Percentiles rank a stretch among this genome's conserved stretches.
Evolutionary conservation across 2,113 vertebrate species (phyloP).

Genomic region (Nesoenas mayeri): DNA sequence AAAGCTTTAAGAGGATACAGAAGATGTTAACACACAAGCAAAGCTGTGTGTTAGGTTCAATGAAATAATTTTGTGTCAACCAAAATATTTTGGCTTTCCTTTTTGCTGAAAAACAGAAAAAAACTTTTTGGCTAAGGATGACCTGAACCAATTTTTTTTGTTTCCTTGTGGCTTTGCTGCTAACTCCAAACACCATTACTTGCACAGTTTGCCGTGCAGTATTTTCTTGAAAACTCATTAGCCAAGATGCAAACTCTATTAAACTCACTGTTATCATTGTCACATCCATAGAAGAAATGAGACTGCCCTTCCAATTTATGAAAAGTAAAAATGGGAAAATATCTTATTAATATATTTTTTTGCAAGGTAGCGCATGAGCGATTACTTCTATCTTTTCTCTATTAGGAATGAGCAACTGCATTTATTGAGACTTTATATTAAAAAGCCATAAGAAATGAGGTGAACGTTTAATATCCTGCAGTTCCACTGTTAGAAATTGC

Average conservation of each 20-base stretch:
- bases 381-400: not conserved
- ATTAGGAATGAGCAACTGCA: not conserved
- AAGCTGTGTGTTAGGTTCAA: not conserved
- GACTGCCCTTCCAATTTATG: not conserved
- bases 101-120: slow-evolving; percentile 48
- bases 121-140: not conserved
- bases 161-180: slow-evolving; percentile 43
- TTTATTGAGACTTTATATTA: not conserved
- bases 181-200: slow-evolving; percentile 15
- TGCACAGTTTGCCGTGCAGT: not conserved
- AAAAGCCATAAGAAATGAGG: not conserved
- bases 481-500: not conserved
- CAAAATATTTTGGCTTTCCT: not conserved
- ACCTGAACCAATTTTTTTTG: slow-evolving; percentile 6
- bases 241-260: not conserved
- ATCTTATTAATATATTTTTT: not conserved
- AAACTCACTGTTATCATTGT: slow-evolving; percentile 13
- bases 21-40: not conserved
- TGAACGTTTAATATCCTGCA: not conserved
- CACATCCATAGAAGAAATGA: not conserved
- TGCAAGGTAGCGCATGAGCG: not conserved
- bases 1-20: not conserved
- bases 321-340: fast-evolving
- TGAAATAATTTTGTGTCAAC: not conserved
- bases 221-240: slow-evolving; percentile 26